phyloP scores from a whole-genome alignment of 2,113 vertebrate species.

The Pelecanoides urinatrix region DNA sequence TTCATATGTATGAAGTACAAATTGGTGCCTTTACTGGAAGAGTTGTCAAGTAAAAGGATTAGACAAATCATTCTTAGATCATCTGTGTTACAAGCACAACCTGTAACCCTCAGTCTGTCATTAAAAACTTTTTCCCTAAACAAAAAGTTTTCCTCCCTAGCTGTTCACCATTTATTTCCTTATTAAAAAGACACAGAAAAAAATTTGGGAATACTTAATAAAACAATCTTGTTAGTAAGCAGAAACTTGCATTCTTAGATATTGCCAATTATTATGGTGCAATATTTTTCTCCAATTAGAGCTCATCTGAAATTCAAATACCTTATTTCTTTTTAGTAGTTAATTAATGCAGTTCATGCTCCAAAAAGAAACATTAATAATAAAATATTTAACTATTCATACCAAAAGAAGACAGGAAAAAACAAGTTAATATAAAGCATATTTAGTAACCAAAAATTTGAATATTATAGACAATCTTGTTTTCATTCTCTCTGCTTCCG shows the following conservation, averaged over 20 bases:
- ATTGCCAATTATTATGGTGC: not conserved
- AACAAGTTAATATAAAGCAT: not conserved
- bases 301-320: slow-evolving; percentile 31
- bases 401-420: not conserved
- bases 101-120: not conserved
- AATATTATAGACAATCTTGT: not conserved
- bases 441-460: not conserved
- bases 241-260: not conserved
- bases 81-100: not conserved
- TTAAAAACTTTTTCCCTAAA: slow-evolving; percentile 9
- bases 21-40: not conserved
- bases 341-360: not conserved
- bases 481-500: not conserved
- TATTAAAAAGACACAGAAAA: not conserved
- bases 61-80: not conserved
- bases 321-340: not conserved
- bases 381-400: not conserved
- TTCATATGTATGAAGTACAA: not conserved
- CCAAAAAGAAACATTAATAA: not conserved
- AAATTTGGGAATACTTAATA: not conserved
- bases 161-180: not conserved
- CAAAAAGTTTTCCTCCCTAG: not conserved
- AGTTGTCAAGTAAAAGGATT: not conserved
- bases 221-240: not conserved
- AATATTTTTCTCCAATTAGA: slow-evolving; percentile 29